Base-by-base conservation (phyloP, 2,797 vertebrate genomes). In the Nannoperca obscura region DNA sequence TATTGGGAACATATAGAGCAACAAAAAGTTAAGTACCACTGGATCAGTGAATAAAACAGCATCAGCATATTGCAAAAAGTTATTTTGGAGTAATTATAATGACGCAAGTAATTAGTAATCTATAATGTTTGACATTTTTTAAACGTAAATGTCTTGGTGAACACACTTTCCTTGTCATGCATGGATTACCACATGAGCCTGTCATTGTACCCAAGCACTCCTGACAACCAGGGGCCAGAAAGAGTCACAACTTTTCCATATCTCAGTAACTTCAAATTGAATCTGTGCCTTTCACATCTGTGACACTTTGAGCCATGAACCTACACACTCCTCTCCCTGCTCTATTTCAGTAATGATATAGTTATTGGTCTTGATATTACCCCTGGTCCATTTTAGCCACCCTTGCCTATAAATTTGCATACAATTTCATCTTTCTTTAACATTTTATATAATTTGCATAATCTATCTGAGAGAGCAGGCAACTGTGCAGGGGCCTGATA, bases 391-490 rank as follows among this genome's bases (percentile, higher is more conserved):
- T 62, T 86, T 78, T 59, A 53, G 36, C 60, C 72, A 71, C 15
- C 19, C 9, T 47, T 52, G 34, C 82, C 30, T 46, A 38, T 76
- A 65, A 47, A 87, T 76, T 59, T 81, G 76, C 78, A 80, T 65
- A 20, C 49, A 52, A 74, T 82, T 82, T 58, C 63, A 49, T 44
- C 57, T 32, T 70, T 74, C 44, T 46, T 74, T 60, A 59, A 60
- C 53, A 52, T 74, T 81, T 85, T 30, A 50, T 42, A 69, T 72
- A 4, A 76, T 89, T 85, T 81, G 75, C 81, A 72, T 86, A 82
- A 88, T 80, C 66, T 53, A 38, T 71, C 20, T 68, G 74, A 73
- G 53, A 71, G 53, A 73, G 66, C 38, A 47, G 71, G 53, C 42
- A 12, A 15, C 34, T 63, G 83, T 34, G 59, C 64, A 40, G 11